Evolutionary conservation across 2,113 vertebrate genomes (phyloP).

Genomic region (Atlantisia rogersi): DNA sequence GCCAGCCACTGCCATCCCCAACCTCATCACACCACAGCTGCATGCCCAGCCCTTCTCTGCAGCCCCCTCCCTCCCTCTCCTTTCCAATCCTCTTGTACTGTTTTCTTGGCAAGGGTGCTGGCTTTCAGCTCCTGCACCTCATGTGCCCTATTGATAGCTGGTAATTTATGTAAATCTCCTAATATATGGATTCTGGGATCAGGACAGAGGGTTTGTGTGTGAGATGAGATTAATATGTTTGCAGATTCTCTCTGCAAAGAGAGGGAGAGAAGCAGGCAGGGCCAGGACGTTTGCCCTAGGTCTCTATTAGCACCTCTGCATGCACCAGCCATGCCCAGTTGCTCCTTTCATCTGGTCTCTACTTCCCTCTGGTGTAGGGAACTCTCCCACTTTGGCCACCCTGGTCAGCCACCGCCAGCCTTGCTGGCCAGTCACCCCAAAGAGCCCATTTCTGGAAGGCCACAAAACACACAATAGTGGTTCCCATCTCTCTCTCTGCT

Average conservation of each 20-base stretch:
- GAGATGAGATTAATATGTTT: constrained; percentile 74
- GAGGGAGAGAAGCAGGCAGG: constrained; percentile 40
- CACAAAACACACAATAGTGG: fast-evolving
- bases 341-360: neutral
- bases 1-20: neutral
- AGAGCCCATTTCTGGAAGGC: neutral
- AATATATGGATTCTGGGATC: constrained; percentile 73
- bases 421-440: neutral
- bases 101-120: constrained; percentile 66
- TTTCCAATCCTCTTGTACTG: constrained; percentile 50
- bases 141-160: constrained; percentile 70
- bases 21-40: neutral
- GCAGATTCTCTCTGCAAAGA: constrained; percentile 65
- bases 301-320: constrained; percentile 40
- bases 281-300: neutral
- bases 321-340: neutral
- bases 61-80: constrained; percentile 9
- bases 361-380: fast-evolving
- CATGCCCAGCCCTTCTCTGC: neutral
- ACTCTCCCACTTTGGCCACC: neutral
- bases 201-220: constrained; percentile 57
- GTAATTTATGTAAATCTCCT: constrained; percentile 74
- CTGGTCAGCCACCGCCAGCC: neutral
- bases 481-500: neutral
- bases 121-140: constrained; percentile 50